These are phyloP conservation scores for Ameiurus melas DNA, from an alignment of 2,113 vertebrate species.

Conservation along the genomic window DNA sequence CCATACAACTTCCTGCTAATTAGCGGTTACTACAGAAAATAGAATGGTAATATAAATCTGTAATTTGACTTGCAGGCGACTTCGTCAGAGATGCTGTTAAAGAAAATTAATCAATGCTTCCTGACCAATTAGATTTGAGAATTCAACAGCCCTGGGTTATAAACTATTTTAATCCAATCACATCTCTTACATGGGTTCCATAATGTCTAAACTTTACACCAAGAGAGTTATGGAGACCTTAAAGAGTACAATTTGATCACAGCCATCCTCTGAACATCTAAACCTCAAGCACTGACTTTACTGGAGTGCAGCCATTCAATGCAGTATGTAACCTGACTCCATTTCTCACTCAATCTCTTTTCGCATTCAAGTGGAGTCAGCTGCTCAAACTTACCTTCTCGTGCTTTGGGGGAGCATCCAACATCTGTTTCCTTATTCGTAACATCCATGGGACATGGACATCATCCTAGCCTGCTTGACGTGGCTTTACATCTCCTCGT, in stretches of 20 bases:
- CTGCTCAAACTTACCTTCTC: slow-evolving; percentile 54
- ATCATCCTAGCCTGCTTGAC: neutral
- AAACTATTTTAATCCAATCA: neutral
- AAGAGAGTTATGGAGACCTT: neutral
- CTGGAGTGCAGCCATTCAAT: slow-evolving; percentile 10
- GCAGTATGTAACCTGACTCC: slow-evolving; percentile 26
- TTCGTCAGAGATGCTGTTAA: neutral
- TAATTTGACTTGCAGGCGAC: neutral
- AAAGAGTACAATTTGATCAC: neutral
- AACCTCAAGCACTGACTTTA: neutral
- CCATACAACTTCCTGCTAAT: neutral
- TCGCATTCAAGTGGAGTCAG: neutral
- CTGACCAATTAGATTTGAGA: neutral
- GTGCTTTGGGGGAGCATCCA: slow-evolving; percentile 42
- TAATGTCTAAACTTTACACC: neutral
- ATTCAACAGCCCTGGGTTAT: neutral
- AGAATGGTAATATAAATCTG: neutral
- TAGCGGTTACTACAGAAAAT: neutral
- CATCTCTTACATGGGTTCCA: neutral
- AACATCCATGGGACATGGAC: neutral
- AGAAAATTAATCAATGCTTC: neutral
- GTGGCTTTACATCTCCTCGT: slow-evolving; percentile 3
- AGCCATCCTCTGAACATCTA: neutral
- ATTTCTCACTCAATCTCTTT: neutral
- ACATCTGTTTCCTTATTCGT: neutral